Conservation (phyloP, 2,888 invertebrate genomes). For the Dendrolimus houi region DNA sequence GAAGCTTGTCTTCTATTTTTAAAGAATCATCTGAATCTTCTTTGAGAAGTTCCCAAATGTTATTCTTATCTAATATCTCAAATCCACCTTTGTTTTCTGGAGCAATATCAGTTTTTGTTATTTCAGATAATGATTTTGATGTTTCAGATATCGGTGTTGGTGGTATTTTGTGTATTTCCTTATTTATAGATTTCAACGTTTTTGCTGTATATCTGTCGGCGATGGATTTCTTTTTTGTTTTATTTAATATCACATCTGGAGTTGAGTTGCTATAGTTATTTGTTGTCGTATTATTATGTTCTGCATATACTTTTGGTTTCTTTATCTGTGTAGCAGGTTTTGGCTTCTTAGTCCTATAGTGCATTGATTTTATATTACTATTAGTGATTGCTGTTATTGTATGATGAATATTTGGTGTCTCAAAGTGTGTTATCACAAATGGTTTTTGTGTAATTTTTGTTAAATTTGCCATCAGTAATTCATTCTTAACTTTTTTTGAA, state of each 20-base stretch:
- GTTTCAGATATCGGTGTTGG: slow-evolving; percentile 66
- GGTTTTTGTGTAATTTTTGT: neutral
- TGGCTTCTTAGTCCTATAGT: slow-evolving; percentile 61
- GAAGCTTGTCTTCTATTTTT: slow-evolving; percentile 56
- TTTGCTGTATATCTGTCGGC: slow-evolving; percentile 39
- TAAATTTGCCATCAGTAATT: neutral
- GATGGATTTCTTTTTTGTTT: slow-evolving; percentile 39
- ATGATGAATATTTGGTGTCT: slow-evolving; percentile 31
- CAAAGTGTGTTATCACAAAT: slow-evolving; percentile 11
- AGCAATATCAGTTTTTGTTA: slow-evolving; percentile 49
- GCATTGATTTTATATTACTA: slow-evolving; percentile 56
- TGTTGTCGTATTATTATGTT: slow-evolving; percentile 3
- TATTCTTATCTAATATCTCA: slow-evolving; percentile 76
- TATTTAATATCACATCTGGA: slow-evolving; percentile 29
- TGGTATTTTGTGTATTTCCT: slow-evolving; percentile 70
- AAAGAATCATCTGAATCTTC: slow-evolving; percentile 61
- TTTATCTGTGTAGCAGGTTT: slow-evolving; percentile 54
- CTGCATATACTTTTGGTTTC: slow-evolving; percentile 27
- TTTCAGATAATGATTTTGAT: slow-evolving; percentile 47
- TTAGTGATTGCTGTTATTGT: slow-evolving; percentile 59
- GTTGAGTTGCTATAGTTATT: slow-evolving; percentile 22
- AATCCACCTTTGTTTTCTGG: slow-evolving; percentile 72
- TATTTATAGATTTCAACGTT: slow-evolving; percentile 64
- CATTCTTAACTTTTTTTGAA: neutral
- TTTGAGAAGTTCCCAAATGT: slow-evolving; percentile 78